Percentiles rank a stretch among this genome's conserved stretches.
Conservation (phyloP, 2,113 vertebrate species). For the Microtus richardsoni region DNA sequence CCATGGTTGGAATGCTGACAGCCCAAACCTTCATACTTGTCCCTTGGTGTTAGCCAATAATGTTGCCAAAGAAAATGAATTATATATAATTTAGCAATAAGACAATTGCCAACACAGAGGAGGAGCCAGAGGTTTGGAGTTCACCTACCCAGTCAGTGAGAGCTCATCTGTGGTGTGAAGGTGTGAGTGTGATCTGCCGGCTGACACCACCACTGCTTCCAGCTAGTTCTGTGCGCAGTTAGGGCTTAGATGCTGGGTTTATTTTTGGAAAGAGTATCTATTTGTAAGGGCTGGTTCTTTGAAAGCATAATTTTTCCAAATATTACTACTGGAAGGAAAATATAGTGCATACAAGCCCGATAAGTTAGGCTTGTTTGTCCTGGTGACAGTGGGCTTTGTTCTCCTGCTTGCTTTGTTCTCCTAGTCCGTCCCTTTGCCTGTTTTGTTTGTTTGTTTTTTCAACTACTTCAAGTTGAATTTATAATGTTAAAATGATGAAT, state of each 20-base stretch:
- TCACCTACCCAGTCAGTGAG: conserved; percentile 63
- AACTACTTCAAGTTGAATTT: conserved; percentile 74
- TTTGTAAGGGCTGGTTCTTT: conserved; percentile 81
- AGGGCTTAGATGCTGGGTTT: conserved; percentile 78
- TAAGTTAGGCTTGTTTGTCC: neutral
- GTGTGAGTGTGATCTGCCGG: conserved; percentile 72
- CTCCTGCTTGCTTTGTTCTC: conserved; percentile 65
- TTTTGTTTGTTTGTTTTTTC: conserved; percentile 22
- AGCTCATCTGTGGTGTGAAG: conserved; percentile 67
- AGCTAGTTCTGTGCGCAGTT: conserved; percentile 75
- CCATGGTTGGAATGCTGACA: conserved; percentile 53
- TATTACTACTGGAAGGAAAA: conserved; percentile 77
- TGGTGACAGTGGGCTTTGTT: conserved; percentile 57
- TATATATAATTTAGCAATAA: conserved; percentile 74
- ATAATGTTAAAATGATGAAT: conserved; percentile 73
- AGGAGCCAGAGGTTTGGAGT: conserved; percentile 74
- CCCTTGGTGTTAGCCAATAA: conserved; percentile 62
- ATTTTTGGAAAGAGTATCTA: conserved; percentile 80
- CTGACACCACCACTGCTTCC: conserved; percentile 69
- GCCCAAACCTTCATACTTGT: conserved; percentile 56
- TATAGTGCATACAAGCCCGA: conserved; percentile 78
- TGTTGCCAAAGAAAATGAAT: conserved; percentile 62
- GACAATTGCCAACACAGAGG: conserved; percentile 51
- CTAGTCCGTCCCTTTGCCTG: conserved; percentile 69
- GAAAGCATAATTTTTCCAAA: conserved; percentile 71